Percentiles rank a stretch among this genome's conserved stretches.
Conservation (phyloP, 2,797 vertebrate genomes). For the Takifugu rubripes region DNA sequence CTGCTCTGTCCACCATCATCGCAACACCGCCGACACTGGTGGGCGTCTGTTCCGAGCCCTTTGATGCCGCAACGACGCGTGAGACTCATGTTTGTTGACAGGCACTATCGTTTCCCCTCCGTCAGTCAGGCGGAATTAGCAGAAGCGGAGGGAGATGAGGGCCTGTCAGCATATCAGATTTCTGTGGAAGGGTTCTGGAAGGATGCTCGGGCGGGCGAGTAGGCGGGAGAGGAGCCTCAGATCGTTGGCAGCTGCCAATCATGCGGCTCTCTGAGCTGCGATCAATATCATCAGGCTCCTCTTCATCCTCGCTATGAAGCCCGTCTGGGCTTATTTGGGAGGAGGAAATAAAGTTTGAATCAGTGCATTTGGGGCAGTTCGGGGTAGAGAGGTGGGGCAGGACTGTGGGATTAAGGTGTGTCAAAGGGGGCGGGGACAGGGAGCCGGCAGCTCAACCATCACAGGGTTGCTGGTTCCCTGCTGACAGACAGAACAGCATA, state of each 20-base stretch:
- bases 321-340: conserved; percentile 36
- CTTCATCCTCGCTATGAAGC: conserved; percentile 48
- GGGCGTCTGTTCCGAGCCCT: conserved; percentile 5
- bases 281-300: conserved; percentile 59
- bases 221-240: conserved; percentile 37
- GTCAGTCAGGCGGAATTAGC: conserved; percentile 59
- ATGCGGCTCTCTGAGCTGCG: conserved; percentile 49
- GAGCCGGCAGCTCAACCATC: conserved; percentile 57
- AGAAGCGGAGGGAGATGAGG: conserved; percentile 37
- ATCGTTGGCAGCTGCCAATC: conserved; percentile 68
- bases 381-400: conserved; percentile 24
- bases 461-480: conserved; percentile 57
- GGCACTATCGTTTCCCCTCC: conserved; percentile 48
- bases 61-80: conserved; percentile 42
- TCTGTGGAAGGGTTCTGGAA: conserved; percentile 41
- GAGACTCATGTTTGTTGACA: conserved; percentile 52
- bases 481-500: conserved; percentile 69
- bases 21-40: not conserved
- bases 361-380: not conserved
- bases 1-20: conserved; percentile 3
- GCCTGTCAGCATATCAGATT: conserved; percentile 52
- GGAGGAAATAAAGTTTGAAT: conserved; percentile 19
- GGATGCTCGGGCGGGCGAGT: conserved; percentile 31
- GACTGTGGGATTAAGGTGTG: conserved; percentile 62
- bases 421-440: conserved; percentile 50